phyloP scores from a whole-genome alignment of 2,113 vertebrate species.

The Emberiza fucata region DNA sequence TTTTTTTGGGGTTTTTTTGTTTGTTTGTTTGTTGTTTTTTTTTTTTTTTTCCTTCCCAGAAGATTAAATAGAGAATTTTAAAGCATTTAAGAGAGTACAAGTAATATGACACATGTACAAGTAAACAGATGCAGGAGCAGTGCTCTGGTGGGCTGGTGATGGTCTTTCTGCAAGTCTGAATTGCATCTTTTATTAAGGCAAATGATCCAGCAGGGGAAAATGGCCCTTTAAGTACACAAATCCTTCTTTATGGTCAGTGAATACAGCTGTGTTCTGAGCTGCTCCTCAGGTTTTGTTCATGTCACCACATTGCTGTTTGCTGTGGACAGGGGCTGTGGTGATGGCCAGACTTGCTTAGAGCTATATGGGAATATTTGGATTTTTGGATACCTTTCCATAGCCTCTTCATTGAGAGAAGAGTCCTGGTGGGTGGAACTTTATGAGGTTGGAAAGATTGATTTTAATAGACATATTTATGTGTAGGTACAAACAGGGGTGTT shows the following conservation, averaged over 20 bases:
- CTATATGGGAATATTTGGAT: not conserved
- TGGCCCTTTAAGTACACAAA: not conserved
- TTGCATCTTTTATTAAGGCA: not conserved
- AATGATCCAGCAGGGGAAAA: not conserved
- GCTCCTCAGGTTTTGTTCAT: fast-evolving
- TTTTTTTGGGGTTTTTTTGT: too few species aligned
- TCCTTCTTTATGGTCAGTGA: not conserved
- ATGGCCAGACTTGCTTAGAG: not conserved
- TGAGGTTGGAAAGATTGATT: not conserved
- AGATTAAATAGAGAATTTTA: not conserved
- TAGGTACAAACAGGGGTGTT: not conserved
- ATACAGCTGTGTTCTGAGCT: not conserved
- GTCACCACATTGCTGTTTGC: not conserved
- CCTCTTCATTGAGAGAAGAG: not conserved
- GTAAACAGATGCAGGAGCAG: not conserved
- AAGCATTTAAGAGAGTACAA: not conserved
- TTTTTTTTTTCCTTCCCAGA: not conserved
- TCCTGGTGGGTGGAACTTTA: not conserved
- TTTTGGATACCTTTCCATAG: not conserved
- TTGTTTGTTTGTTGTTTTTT: too few species aligned
- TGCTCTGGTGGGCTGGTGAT: not conserved
- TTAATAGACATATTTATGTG: not conserved
- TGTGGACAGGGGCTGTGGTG: fast-evolving
- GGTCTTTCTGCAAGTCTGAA: not conserved
- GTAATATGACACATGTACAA: not conserved